Base-by-base conservation (phyloP, 2,113 vertebrate genomes). In the Pungitius pungitius region DNA sequence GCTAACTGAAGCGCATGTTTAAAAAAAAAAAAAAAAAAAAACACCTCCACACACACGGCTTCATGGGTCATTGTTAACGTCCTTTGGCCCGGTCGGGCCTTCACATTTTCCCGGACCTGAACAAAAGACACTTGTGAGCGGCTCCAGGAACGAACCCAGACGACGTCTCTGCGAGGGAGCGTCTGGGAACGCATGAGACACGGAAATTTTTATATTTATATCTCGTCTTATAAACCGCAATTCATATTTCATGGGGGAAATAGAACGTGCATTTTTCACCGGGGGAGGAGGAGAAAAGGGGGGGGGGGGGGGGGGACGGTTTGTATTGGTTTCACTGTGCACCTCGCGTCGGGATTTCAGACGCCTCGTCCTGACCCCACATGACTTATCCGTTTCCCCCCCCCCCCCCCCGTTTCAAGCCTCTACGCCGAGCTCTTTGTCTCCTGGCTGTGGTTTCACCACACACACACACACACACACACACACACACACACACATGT, bases 241-340 rank as follows among this genome's bases (percentile, higher is more conserved):
- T 92, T 89, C 83, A 89, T 85, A 89, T 91, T 92, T 86, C 82
- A 93, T 89, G 67, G 78, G n/a, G 73, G 76, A 77, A 86, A 84
- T 85, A 85, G 78, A 89, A 86, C 77, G 84, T 88, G 83, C 76
- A 85, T 86, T 87, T 89, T 90, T 88, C 51, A 83, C 74, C 61
- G 15, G 9, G 11, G 84, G 57, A 49, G 56, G n/a, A 39, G 49
- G 63, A 55, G 13, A n/a, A n/a, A n/a, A n/a, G 5, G 15, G 12
- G 1, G 14, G 8, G 3, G 45, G 15, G 1, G 57, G 17, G 12
- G 51, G 39, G 3, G 26, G 47, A 64, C 58, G 62, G 63, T 79
- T 69, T 60, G 56, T 49, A 76, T 82, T 80, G 13, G 13, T 77
- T 82, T 83, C 80, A 37, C 66, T 69, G 39, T 65, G 71, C 71